A percentile compares a stretch with the other conserved stretches of the same genome.
Conservation (phyloP, 2,888 invertebrate species). For the Ennomos quercinarius region DNA sequence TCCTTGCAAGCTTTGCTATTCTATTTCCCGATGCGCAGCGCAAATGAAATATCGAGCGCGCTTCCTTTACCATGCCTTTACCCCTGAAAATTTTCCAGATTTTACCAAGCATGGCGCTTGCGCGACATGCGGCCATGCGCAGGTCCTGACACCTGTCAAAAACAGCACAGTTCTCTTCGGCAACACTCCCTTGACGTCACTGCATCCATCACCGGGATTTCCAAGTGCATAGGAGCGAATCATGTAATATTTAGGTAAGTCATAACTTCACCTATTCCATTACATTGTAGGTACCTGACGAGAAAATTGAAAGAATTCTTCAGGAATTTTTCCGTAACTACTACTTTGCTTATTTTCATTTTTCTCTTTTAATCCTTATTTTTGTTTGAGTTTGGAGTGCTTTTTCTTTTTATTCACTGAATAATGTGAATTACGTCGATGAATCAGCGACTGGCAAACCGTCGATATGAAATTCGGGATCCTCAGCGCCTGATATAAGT, state of each 20-base stretch:
- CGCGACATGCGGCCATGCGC: constrained; percentile 58
- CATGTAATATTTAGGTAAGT: constrained; percentile 67
- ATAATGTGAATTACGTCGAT: too few species aligned
- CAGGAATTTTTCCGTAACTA: too few species aligned
- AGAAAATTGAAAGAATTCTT: too few species aligned
- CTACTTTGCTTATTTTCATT: background rate
- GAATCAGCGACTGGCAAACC: too few species aligned
- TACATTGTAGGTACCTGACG: background rate
- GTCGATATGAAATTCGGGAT: too few species aligned
- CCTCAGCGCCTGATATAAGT: background rate
- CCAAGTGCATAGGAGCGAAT: constrained; percentile 54
- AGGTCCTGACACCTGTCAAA: constrained; percentile 71
- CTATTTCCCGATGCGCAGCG: constrained; percentile 47
- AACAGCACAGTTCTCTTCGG: constrained; percentile 53
- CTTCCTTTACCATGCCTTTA: constrained; percentile 22
- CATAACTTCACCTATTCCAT: constrained; percentile 5
- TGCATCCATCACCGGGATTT: constrained; percentile 46
- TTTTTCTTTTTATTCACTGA: background rate
- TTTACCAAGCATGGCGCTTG: constrained; percentile 57
- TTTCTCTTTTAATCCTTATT: background rate
- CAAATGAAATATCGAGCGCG: constrained; percentile 52
- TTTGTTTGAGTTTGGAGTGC: background rate
- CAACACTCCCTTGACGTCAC: constrained; percentile 66
- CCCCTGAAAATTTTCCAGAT: constrained; percentile 49
- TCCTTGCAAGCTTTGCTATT: constrained; percentile 8